phyloP scores from a whole-genome alignment of 2,888 invertebrate genomes.

The Cabera pusaria region DNA sequence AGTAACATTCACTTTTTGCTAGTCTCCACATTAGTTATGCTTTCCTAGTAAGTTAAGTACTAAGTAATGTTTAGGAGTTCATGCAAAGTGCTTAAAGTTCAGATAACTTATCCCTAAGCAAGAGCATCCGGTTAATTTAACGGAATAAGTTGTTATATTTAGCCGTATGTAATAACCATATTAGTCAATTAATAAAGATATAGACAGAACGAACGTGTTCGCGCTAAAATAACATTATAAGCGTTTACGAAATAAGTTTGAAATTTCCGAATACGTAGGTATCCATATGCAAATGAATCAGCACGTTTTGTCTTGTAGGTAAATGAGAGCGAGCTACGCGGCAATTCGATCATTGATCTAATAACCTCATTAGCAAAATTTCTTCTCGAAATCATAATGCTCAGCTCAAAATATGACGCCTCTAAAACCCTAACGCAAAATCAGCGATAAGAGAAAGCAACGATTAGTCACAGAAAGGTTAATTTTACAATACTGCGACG shows the following conservation, averaged over 20 bases:
- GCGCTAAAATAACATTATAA: background rate
- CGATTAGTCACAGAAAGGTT: slow-evolving; percentile 76
- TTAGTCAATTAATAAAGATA: too few species aligned
- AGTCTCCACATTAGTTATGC: slow-evolving; percentile 17
- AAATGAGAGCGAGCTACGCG: slow-evolving; percentile 76
- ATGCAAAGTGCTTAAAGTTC: too few species aligned
- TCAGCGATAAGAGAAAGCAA: slow-evolving; percentile 76
- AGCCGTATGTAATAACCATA: too few species aligned
- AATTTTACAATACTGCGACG: slow-evolving; percentile 65
- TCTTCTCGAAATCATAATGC: slow-evolving; percentile 44
- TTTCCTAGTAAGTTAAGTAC: too few species aligned
- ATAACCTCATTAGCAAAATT: slow-evolving; percentile 70
- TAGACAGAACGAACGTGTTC: too few species aligned
- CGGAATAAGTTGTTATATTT: too few species aligned
- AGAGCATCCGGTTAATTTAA: too few species aligned
- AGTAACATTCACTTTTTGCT: slow-evolving; percentile 68
- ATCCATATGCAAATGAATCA: slow-evolving; percentile 80
- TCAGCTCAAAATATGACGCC: slow-evolving; percentile 47
- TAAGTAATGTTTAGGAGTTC: too few species aligned
- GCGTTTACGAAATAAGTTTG: too few species aligned
- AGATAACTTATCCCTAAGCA: too few species aligned
- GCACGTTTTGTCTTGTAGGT: slow-evolving; percentile 72
- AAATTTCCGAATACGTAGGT: slow-evolving; percentile 24
- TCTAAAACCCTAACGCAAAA: slow-evolving; percentile 51
- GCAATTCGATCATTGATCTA: slow-evolving; percentile 73